These are phyloP conservation scores for Eriosoma lanigerum DNA, from an alignment of 1,140 invertebrate genomes.

Conservation along the genomic window DNA sequence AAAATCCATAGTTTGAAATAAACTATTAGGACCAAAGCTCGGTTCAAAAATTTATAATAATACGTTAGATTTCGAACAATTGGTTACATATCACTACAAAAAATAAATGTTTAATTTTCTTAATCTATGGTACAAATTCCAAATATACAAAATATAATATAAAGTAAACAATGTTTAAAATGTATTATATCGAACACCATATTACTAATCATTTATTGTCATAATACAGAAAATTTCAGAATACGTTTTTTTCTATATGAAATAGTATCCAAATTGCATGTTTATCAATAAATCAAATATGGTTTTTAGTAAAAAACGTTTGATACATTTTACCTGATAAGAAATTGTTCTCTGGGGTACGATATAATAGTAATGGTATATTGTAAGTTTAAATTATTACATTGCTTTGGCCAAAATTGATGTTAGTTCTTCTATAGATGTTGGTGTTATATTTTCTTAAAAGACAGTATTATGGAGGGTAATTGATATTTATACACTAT, in stretches of 20 bases:
- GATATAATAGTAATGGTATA: background rate
- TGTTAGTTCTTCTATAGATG: background rate
- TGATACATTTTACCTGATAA: background rate
- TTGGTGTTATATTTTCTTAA: background rate
- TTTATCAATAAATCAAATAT: background rate
- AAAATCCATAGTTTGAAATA: too few relatives aligned
- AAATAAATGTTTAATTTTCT: too few relatives aligned
- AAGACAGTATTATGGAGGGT: background rate
- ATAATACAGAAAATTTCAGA: too few relatives aligned
- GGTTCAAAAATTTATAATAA: too few relatives aligned
- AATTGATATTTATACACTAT: background rate
- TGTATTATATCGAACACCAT: too few relatives aligned
- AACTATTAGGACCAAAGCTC: too few relatives aligned
- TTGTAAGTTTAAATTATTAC: background rate
- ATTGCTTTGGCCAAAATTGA: background rate
- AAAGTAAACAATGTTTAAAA: too few relatives aligned
- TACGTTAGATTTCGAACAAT: too few relatives aligned
- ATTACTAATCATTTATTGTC: too few relatives aligned
- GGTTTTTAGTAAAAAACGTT: background rate
- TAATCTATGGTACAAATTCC: too few relatives aligned
- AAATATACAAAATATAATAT: too few relatives aligned
- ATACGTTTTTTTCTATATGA: background rate
- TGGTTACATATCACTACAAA: too few relatives aligned
- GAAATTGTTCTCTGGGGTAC: conserved; percentile 6
- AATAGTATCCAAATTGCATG: background rate